Base-by-base conservation (phyloP, 2,797 vertebrate species). In the Sebastes miniatus region DNA sequence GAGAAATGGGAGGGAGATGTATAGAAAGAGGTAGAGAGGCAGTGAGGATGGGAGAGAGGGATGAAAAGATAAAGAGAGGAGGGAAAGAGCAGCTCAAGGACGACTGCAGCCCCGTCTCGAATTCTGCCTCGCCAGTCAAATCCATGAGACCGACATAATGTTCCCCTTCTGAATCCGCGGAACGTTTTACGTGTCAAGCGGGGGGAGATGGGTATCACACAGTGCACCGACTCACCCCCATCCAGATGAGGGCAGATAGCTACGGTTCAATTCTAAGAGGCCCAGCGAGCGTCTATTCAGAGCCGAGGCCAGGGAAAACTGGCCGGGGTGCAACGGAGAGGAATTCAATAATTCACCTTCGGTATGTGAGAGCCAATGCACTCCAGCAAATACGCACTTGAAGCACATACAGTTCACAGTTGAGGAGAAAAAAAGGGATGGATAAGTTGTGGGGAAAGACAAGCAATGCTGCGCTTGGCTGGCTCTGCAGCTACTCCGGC, bases 91-190 rank as follows among this genome's bases (percentile, higher is more conserved):
- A 84, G 83, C 79, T 87, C 88, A 89, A 94, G 92, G 92, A 83
- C 90, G 54, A 91, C 74, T 13, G 80, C 25, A 75, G 84, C 61
- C 68, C 73, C 2, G 84, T 87, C 92, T 95, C 93, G 86, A 92
- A 94, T 94, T 94, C 87, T 91, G 93, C 91, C 83, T 90, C 79
- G 58, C 62, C 81, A 89, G 91, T 90, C 73, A 88, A 88, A 95
- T 92, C 87, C 80, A 78, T 3, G 79, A 90, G 76, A 77, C 79
- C 88, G 14, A 87, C 87, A 83, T 88, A 88, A 88, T 87, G 89
- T 88, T 87, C 86, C 77, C 74, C 69, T 36, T 72, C 83, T 75
- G 85, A 90, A 80, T 83, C 87, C 13, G 25, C 20, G 8, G 54
- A 86, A 78, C 68, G 52, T 90, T 92, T 92, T 90, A 90, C 89